Base-by-base conservation (phyloP, 1,140 invertebrate species). In the Ceratitis capitata region DNA sequence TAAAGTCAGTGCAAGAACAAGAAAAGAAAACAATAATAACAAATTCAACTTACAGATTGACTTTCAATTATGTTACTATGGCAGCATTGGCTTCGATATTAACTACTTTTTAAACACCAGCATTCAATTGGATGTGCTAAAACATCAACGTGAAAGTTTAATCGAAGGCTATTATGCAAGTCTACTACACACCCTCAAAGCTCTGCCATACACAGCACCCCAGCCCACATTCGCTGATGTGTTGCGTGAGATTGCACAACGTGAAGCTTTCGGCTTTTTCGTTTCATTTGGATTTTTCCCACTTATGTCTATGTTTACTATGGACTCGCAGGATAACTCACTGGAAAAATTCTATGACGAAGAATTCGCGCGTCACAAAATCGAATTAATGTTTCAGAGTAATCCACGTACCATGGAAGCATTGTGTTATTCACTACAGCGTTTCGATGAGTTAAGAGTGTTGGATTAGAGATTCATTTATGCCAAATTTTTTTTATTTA, bases 101-200 rank as follows among this genome's bases (percentile, higher is more conserved):
- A 91, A 91, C 32, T 91, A 91, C 74, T 91, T 91, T 42, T 69
- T 91, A 0, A 91, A 91, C 39, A 91, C 91, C 51, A 91, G 90
- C 69, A 84, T 91, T 26, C 87, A 91, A 35, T 86, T 90, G 74
- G 89, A 90, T 23, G 89, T 90, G 3, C 82, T 91, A 0, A 83
- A 53, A 6, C 87, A 90, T 19, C 85, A 92, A 10, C 89, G 88
- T 7, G 88, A 92, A 7, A 51, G 32, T 0, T 45, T 94, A 0
- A 86, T 93, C 0, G 85, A 91, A 3, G 85, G 56, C 1, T 93
- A 93, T 35, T 86, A 86, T 19, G 51, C 86, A 10, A 87, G 87
- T 0, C 47, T 94, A 2, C 23, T 88, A 2, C 23, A 78, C 0
- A 92, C 89, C 14, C 90, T 94, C 87, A 84, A 88, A 26, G 85